A percentile compares a stretch with the other conserved stretches of the same genome.
Evolutionary conservation across 2,888 invertebrate species (phyloP).

Genomic region (Spilosoma lubricipeda): DNA sequence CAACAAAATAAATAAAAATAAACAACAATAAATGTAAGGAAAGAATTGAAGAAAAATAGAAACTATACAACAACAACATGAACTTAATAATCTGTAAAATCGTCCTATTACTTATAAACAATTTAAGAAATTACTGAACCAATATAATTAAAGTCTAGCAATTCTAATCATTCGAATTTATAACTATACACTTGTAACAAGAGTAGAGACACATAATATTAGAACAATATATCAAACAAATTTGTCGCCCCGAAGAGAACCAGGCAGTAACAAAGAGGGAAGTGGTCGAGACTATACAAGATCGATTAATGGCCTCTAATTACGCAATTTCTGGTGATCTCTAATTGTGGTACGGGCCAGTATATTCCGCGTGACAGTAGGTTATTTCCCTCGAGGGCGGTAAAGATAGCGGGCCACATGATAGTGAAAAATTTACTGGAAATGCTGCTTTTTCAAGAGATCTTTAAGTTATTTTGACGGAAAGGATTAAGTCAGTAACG

Average conservation of each 20-base stretch:
- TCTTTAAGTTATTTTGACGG: conserved; percentile 17
- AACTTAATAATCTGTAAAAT: background rate
- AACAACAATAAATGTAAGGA: background rate
- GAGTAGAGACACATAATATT: conserved; percentile 31
- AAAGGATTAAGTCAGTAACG: conserved; percentile 3
- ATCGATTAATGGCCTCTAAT: conserved; percentile 84
- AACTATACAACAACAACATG: background rate
- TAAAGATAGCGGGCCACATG: conserved; percentile 81
- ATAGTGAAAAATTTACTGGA: conserved; percentile 64
- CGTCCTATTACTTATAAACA: background rate
- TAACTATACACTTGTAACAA: conserved; percentile 31
- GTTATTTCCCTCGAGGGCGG: conserved; percentile 84
- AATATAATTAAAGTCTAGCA: conserved; percentile 15
- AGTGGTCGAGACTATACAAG: conserved; percentile 70
- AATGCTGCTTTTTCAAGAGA: conserved; percentile 43
- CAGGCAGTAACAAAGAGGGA: conserved; percentile 64
- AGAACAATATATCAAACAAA: conserved; percentile 52
- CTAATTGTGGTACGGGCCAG: conserved; percentile 82
- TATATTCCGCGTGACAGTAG: conserved; percentile 85
- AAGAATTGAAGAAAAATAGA: background rate
- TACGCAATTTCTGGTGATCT: conserved; percentile 86
- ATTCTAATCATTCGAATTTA: conserved; percentile 18
- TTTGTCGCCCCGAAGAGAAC: conserved; percentile 46
- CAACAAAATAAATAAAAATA: too few relatives aligned
- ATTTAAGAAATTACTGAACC: background rate